Evolutionary conservation across 2,888 invertebrate species (phyloP).

Genomic region (Esperia sulphurella): DNA sequence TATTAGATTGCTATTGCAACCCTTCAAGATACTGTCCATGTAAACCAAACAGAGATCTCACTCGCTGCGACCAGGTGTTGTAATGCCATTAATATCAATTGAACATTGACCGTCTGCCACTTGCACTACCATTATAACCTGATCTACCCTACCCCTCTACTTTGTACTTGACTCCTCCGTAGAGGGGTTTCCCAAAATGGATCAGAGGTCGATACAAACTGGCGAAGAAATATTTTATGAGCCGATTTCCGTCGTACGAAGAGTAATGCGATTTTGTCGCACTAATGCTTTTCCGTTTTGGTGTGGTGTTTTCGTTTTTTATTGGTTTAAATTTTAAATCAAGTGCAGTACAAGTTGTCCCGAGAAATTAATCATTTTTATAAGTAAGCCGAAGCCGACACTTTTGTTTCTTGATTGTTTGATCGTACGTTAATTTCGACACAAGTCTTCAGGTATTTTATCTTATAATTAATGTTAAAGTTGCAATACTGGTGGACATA

Average conservation of each 20-base stretch:
- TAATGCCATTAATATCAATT: slow-evolving; percentile 74
- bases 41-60: slow-evolving; percentile 39
- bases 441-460: too few species aligned
- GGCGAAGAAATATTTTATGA: slow-evolving; percentile 67
- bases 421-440: too few species aligned
- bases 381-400: too few species aligned
- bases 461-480: too few species aligned
- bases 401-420: too few species aligned
- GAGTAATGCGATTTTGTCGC: slow-evolving; percentile 64
- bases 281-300: slow-evolving; percentile 40
- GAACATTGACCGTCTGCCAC: slow-evolving; percentile 63
- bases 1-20: too few species aligned
- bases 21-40: slow-evolving; percentile 30
- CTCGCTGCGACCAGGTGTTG: slow-evolving; percentile 67
- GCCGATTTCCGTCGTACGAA: slow-evolving; percentile 51
- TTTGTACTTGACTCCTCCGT: slow-evolving; percentile 15
- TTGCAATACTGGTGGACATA: too few species aligned
- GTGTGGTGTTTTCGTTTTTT: slow-evolving; percentile 11
- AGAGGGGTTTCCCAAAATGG: slow-evolving; percentile 11
- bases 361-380: too few species aligned
- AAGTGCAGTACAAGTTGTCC: neutral
- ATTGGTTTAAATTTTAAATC: neutral
- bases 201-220: slow-evolving; percentile 31
- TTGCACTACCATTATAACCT: slow-evolving; percentile 32
- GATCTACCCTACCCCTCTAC: slow-evolving; percentile 33